Evolutionary conservation across 2,888 invertebrate species (phyloP), one percentile per base, ranked within the genome.

Genomic region (Nomada lathburiana): DNA sequence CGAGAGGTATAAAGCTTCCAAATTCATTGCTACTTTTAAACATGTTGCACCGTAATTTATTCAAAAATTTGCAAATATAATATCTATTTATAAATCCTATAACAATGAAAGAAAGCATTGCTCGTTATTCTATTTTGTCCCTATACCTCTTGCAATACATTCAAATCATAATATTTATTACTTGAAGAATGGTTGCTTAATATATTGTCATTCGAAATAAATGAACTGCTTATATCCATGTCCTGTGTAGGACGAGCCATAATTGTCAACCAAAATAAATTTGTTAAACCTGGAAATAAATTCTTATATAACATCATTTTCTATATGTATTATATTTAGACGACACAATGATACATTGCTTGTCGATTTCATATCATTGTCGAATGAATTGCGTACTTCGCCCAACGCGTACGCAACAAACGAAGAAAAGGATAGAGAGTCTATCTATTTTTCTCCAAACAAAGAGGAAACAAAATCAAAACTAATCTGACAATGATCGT

Each of bases 161-260:
- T 73, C n/a, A 36, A 59, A 29, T 52, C 50, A 72, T 62, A 67
- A 69, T 64, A 36, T 68, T 72, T 52, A 63, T 82, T 87, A 82
- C 76, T 76, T 73, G 67, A 71, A 23, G 73, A 75, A 67, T 78
- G 60, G 75, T 78, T 67, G 47, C 68, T 83, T 68, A 50, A 10
- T 5, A 63, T 75, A 50, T 29, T 36, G 18, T 70, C 52, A 18
- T 50, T 75, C 9, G 68, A 65, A 42, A 70, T 84, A 26, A 86
- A 75, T 9, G 87, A 90, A 73, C 85, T 90, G 44, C 83, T 91
- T 55, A 90, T 79, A 20, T 86, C 87, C 16, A 80, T 88, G 23
- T 90, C 88, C 72, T 89, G 89, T n/a, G 87, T 89, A 18, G 89
- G 87, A 53, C 82, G 82, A 68, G 82, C 74, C 84, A 83, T 84